Evolutionary conservation across 2,888 invertebrate species (phyloP).

Genomic region (Drosophila testacea): DNA sequence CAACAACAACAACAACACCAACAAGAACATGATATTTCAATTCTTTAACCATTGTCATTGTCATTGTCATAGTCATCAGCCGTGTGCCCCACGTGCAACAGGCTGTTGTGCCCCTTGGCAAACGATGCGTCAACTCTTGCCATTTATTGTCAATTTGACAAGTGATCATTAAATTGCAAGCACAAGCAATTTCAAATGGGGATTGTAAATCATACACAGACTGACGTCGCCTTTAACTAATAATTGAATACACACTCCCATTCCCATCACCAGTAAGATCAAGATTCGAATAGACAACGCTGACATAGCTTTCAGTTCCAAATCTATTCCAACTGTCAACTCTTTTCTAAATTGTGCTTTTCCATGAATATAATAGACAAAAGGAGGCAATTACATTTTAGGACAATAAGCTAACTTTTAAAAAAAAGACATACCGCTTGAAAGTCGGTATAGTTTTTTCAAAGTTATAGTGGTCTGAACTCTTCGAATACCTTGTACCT

Average conservation of each 20-base stretch:
- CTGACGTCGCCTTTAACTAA: constrained; percentile 6
- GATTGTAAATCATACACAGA: constrained; percentile 49
- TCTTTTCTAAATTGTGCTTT: not conserved
- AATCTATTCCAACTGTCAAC: not conserved
- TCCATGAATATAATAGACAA: no score
- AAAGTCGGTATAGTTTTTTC: no score
- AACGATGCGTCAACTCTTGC: not conserved
- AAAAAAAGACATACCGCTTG: no score
- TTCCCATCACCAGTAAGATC: not conserved
- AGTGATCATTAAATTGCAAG: constrained; percentile 51
- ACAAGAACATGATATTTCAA: not conserved
- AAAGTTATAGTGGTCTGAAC: no score
- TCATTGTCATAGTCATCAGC: not conserved
- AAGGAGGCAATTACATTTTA: no score
- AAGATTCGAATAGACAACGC: not conserved
- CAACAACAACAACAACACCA: not conserved
- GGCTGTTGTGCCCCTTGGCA: not conserved
- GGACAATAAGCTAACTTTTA: no score
- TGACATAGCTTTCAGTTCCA: not conserved
- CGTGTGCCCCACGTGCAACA: not conserved
- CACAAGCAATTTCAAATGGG: constrained; percentile 38
- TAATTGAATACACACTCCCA: not conserved
- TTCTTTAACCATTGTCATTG: not conserved
- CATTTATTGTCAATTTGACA: constrained; percentile 32
- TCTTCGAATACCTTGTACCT: no score